phyloP scores from a whole-genome alignment of 2,888 invertebrate genomes.

The Drosophila paranaensis region DNA sequence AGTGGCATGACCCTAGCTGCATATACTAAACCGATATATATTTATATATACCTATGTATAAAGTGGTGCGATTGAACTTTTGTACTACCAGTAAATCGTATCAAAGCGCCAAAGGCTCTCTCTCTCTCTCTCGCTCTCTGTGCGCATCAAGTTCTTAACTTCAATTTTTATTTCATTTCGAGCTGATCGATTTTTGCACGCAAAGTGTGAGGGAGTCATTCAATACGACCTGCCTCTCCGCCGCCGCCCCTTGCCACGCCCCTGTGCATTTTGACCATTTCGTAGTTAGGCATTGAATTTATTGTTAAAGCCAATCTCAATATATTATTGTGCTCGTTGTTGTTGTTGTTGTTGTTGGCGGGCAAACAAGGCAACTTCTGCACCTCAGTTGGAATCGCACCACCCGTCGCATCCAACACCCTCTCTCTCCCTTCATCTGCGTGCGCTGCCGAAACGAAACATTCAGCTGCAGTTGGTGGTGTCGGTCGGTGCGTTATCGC shows the following conservation, averaged over 20 bases:
- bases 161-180: slow-evolving; percentile 73
- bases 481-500: slow-evolving; percentile 66
- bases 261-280: slow-evolving; percentile 17
- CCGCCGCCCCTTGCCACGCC: slow-evolving; percentile 1
- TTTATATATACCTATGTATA: neutral
- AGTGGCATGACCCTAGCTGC: neutral
- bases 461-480: slow-evolving; percentile 37
- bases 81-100: slow-evolving; percentile 40
- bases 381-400: slow-evolving; percentile 53
- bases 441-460: neutral
- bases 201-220: slow-evolving; percentile 74
- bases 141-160: slow-evolving; percentile 57
- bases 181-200: slow-evolving; percentile 82
- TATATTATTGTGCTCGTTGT: slow-evolving; percentile 70
- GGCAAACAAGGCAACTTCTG: slow-evolving; percentile 68
- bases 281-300: slow-evolving; percentile 76
- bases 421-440: neutral
- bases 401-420: neutral
- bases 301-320: slow-evolving; percentile 63
- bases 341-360: slow-evolving; percentile 24
- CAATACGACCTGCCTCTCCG: neutral
- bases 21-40: too few species aligned
- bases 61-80: neutral
- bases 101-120: slow-evolving; percentile 59
- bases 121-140: slow-evolving; percentile 1